phyloP scores from a whole-genome alignment of 2,797 vertebrate species.

The Apogon hyalosoma region DNA sequence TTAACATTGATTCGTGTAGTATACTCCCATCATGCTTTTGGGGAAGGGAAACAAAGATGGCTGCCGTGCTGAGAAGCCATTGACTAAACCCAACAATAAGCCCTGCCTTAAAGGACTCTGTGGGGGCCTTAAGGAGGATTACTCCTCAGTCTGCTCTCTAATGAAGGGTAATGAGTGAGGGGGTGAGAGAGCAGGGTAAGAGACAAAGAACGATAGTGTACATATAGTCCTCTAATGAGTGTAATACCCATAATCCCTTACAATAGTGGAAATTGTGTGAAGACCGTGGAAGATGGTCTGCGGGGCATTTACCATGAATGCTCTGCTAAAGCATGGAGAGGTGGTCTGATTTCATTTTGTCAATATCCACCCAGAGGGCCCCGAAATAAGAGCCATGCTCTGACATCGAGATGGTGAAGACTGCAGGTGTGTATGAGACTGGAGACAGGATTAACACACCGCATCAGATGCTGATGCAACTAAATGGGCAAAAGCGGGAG shows the following conservation, averaged over 20 bases:
- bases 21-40: background rate
- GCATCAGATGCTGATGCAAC: conserved; percentile 11
- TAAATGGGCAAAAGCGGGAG: background rate
- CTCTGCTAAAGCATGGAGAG: conserved; percentile 16
- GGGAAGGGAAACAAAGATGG: conserved; percentile 54
- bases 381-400: conserved; percentile 18
- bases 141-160: conserved; percentile 64
- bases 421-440: conserved; percentile 13
- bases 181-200: conserved; percentile 3
- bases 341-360: conserved; percentile 24
- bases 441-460: conserved; percentile 15
- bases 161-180: conserved; percentile 54
- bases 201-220: conserved; percentile 45
- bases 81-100: conserved; percentile 46
- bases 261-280: conserved; percentile 41
- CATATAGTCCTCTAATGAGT: conserved; percentile 42
- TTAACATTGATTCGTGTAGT: background rate
- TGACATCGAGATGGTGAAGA: background rate
- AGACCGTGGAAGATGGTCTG: conserved; percentile 23
- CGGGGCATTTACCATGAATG: conserved; percentile 29
- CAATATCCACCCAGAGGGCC: conserved; percentile 18
- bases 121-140: conserved; percentile 61
- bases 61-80: conserved; percentile 10
- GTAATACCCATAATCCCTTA: conserved; percentile 65
- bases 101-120: conserved; percentile 45